Conservation (phyloP, 2,888 invertebrate genomes). For the Scaptomyza cyrtandrae region DNA sequence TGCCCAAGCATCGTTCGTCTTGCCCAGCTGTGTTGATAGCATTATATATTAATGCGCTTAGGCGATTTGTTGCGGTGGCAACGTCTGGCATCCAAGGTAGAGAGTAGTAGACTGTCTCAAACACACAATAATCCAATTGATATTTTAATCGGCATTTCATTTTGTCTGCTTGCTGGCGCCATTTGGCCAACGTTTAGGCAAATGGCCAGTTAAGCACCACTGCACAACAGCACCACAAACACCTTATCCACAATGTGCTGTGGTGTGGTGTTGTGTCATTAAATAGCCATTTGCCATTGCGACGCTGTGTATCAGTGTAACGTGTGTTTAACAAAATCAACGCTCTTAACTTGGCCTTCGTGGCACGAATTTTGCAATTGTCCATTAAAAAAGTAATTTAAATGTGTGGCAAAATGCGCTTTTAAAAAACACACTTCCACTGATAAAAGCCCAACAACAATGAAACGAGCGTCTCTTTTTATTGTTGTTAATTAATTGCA, state of each 20-base stretch:
- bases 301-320: slow-evolving; percentile 38
- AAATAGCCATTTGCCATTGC: slow-evolving; percentile 48
- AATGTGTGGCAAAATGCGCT: slow-evolving; percentile 63
- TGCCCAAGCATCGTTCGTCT: slow-evolving; percentile 16
- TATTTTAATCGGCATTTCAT: slow-evolving; percentile 76
- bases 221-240: background rate
- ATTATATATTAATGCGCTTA: slow-evolving; percentile 77
- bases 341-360: slow-evolving; percentile 46
- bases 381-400: slow-evolving; percentile 49
- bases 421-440: slow-evolving; percentile 27
- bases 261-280: slow-evolving; percentile 35
- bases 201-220: slow-evolving; percentile 38
- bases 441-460: slow-evolving; percentile 26
- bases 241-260: slow-evolving; percentile 7
- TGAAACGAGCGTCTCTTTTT: slow-evolving; percentile 10
- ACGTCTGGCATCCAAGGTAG: slow-evolving; percentile 22
- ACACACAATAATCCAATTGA: slow-evolving; percentile 49
- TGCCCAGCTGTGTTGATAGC: slow-evolving; percentile 68
- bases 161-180: slow-evolving; percentile 67
- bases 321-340: slow-evolving; percentile 51
- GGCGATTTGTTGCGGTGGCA: slow-evolving; percentile 43
- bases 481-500: slow-evolving; percentile 46
- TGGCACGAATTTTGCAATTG: slow-evolving; percentile 75
- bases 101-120: background rate
- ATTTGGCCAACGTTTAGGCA: slow-evolving; percentile 62